A percentile compares a stretch with the other conserved stretches of the same genome.
Evolutionary conservation across 2,888 invertebrate genomes (phyloP).

Genomic region (Balanococcus diminutus): DNA sequence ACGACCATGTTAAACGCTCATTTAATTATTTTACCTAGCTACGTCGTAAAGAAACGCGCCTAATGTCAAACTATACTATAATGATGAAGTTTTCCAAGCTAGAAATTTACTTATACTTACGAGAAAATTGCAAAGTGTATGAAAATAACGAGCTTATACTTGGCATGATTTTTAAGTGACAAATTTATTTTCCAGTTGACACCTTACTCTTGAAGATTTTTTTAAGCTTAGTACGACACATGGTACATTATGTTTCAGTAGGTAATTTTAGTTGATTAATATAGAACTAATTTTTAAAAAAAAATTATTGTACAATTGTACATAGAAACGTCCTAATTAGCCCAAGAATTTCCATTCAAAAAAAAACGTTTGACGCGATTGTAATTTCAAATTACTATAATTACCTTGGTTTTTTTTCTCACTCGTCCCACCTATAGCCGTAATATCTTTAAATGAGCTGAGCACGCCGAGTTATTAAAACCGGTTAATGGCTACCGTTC

Average conservation of each 20-base stretch:
- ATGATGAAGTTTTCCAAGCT: background rate
- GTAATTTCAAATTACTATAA: constrained; percentile 18
- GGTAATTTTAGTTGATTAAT: background rate
- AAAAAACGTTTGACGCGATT: background rate
- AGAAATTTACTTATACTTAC: background rate
- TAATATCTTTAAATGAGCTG: no score
- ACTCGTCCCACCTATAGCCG: background rate
- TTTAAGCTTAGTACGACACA: background rate
- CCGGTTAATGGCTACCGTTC: constrained; percentile 13
- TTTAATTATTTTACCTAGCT: constrained; percentile 12
- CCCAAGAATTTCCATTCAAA: no score
- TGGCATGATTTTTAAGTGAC: background rate
- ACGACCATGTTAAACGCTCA: background rate
- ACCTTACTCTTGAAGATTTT: background rate
- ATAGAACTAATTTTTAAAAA: no score
- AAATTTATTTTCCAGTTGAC: background rate
- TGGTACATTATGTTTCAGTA: background rate
- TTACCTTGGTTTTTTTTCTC: background rate
- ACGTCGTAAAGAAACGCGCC: background rate
- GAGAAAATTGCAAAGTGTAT: background rate
- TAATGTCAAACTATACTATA: background rate
- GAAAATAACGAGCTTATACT: background rate
- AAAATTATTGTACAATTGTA: no score
- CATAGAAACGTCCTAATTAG: no score
- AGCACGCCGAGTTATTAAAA: background rate